These are phyloP conservation scores for Tillus elongatus DNA, from an alignment of 2,888 invertebrate genomes.

Conservation along the genomic window DNA sequence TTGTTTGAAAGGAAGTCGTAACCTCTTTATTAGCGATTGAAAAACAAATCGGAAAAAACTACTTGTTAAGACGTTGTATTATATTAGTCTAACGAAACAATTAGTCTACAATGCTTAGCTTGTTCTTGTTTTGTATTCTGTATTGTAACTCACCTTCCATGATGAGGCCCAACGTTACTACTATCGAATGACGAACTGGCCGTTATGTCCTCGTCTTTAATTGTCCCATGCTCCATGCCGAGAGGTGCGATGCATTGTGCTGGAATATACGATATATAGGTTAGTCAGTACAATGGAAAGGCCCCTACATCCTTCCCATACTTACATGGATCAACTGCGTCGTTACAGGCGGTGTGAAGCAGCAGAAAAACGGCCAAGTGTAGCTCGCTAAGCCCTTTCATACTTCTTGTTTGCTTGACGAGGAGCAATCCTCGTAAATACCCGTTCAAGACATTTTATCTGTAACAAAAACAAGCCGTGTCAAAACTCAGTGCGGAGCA, in stretches of 20 bases:
- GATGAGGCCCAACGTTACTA: slow-evolving; percentile 76
- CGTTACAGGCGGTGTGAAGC: slow-evolving; percentile 21
- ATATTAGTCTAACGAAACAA: no score
- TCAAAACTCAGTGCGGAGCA: no score
- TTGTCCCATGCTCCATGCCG: slow-evolving; percentile 79
- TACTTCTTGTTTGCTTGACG: slow-evolving; percentile 26
- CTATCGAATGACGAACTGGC: slow-evolving; percentile 82
- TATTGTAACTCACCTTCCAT: slow-evolving; percentile 61
- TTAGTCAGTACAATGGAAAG: background rate
- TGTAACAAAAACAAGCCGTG: no score
- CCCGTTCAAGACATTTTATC: slow-evolving; percentile 29
- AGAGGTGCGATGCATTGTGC: slow-evolving; percentile 73
- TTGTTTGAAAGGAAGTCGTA: no score
- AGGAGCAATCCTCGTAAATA: slow-evolving; percentile 27
- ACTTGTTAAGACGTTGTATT: no score
- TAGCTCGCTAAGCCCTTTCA: slow-evolving; percentile 26
- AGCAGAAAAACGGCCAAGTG: slow-evolving; percentile 24
- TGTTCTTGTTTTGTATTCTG: no score
- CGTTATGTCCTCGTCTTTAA: slow-evolving; percentile 70
- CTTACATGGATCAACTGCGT: slow-evolving; percentile 37
- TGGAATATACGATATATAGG: slow-evolving; percentile 39
- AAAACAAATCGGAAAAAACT: no score
- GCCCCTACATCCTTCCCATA: no score
- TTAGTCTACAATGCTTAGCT: no score
- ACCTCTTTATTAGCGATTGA: no score